Conservation (phyloP, 2,113 vertebrate species). For the Struthio camelus region DNA sequence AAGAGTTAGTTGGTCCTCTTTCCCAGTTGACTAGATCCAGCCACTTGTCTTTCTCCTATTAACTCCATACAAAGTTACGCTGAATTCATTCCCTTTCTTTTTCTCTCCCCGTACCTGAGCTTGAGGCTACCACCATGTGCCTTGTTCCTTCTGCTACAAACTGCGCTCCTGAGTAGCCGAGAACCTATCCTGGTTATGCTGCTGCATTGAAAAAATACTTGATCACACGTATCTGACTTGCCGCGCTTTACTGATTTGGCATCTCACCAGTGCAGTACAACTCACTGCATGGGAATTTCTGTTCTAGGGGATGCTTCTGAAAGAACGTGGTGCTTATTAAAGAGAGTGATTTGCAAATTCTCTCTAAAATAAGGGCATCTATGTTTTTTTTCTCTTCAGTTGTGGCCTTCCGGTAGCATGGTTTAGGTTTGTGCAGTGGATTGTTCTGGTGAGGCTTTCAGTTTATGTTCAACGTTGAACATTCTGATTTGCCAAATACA, state of each 20-base stretch:
- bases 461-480: not conserved
- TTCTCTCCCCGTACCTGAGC: too few relatives aligned
- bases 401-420: not conserved
- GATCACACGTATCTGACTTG: not conserved
- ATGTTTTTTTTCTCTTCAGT: not conserved
- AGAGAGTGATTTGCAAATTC: not conserved
- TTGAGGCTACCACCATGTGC: too few relatives aligned
- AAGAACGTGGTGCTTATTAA: too few relatives aligned
- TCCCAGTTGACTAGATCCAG: too few relatives aligned
- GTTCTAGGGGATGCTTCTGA: not conserved
- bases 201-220: too few relatives aligned
- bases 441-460: not conserved
- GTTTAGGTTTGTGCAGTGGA: not conserved
- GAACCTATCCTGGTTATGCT: too few relatives aligned
- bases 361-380: not conserved
- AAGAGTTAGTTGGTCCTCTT: too few relatives aligned
- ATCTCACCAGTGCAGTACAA: not conserved
- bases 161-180: too few relatives aligned
- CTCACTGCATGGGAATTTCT: not conserved
- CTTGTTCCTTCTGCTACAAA: too few relatives aligned
- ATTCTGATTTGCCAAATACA: not conserved
- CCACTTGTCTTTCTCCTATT: too few relatives aligned
- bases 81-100: too few relatives aligned
- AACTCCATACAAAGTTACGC: too few relatives aligned
- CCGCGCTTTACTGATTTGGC: not conserved